Base-by-base conservation (phyloP, 2,888 invertebrate species). In the Pterostichus niger region DNA sequence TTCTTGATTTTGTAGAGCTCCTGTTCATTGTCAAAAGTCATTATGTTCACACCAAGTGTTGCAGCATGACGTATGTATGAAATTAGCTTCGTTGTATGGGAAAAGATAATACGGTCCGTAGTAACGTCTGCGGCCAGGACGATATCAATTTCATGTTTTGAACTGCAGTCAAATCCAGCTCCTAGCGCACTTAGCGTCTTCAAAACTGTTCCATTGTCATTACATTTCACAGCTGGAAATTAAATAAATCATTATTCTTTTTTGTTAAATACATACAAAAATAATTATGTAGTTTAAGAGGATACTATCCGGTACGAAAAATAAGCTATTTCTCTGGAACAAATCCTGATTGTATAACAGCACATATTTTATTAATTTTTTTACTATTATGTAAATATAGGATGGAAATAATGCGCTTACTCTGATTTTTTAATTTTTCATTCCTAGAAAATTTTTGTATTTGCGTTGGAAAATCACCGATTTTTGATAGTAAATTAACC, bases 91-190 rank as follows among this genome's bases (percentile, higher is more conserved):
- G 92, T 91, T 0, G 93, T 93, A 87, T 93, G 92, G 49, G 93
- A 93, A 86, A 91, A 93, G 85, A 93, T 91, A 73, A 93, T 93
- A 46, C 91, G 89, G 11, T 90, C 87, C 0, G 90, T 88, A 1
- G 89, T 84, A 6, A 93, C 91, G 6, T 91, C 92, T 44, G 90
- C 86, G 15, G 89, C 88, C 84, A 93, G 87, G 5, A 93, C 89
- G 85, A 90, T 89, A 84, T 90, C 89, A 52, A 93, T 93, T 88
- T 93, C 93, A 86, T 89, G 89, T 86, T 88, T 87, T 84, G 93
- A 93, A 5, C 94, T 94, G 87, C 94, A 94, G 87, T 94, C 94
- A 88, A 94, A 94, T 59, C 92, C 91, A 31, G 90, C 89, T 71
- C 93, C 93, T 56, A 93, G 87, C 40, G 91, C 89, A 9, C 92